Evolutionary conservation across 2,888 invertebrate species (phyloP).

Genomic region (Thumatha senex): DNA sequence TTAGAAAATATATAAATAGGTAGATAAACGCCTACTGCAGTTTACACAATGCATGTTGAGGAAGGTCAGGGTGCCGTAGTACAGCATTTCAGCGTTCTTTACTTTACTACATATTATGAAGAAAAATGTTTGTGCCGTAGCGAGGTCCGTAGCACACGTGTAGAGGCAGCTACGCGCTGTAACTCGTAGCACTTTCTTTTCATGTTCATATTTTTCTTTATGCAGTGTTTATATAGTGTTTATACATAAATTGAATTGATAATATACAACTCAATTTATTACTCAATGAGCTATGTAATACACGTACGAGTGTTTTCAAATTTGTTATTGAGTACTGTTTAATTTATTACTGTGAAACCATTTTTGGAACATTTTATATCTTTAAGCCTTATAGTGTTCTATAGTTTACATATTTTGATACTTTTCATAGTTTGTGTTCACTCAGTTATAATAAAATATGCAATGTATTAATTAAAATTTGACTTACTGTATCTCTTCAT

Average conservation of each 20-base stretch:
- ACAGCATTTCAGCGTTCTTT: constrained; percentile 9
- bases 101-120: constrained; percentile 11
- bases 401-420: not conserved
- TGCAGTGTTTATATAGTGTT: constrained; percentile 6
- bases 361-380: no score
- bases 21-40: not conserved
- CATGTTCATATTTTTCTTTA: constrained; percentile 18
- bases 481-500: constrained; percentile 97
- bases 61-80: constrained; percentile 39
- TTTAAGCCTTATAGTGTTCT: not conserved
- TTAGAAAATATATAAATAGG: not conserved
- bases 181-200: constrained; percentile 42
- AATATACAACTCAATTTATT: constrained; percentile 11
- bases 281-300: constrained; percentile 8
- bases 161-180: constrained; percentile 22
- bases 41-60: constrained; percentile 36
- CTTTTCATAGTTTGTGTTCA: not conserved
- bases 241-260: constrained; percentile 8
- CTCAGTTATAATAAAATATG: not conserved
- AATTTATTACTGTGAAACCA: constrained; percentile 10
- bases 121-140: constrained; percentile 8
- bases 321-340: not conserved
- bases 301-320: constrained; percentile 1
- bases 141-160: constrained; percentile 28
- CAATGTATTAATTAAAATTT: constrained; percentile 1